Base-by-base conservation (phyloP, 2,113 vertebrate species). In the Muscicapa adusta region DNA sequence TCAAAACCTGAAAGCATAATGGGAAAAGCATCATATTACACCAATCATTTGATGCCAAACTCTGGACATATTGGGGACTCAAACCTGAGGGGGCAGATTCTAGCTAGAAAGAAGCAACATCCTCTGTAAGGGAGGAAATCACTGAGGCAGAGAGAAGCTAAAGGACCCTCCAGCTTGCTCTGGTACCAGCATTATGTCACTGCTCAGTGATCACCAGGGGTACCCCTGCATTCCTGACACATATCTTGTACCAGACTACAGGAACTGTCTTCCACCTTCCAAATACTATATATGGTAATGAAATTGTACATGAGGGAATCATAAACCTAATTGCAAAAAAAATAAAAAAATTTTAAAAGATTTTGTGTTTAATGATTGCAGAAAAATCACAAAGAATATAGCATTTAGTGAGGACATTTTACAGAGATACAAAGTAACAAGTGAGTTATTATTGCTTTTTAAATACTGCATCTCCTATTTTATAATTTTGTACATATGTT, bases 111-210 rank as follows among this genome's bases (percentile, higher is more conserved):
- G n/a, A 89, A 60, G 8, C 12, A 81, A 47, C 10, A 34, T 12
- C 42, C 22, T 61, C 71, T 50, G n/a, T 25, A 85, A 81, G 70
- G 10, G 8, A 76, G 15, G 18, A 88, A 75, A 15, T 57, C 13
- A 18, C 18, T 13, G 74, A 91, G 72, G 23, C 19, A 71, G 34
- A 73, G 42, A 60, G 29, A 73, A 83, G 14, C 0, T 0, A 82
- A 61, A 38, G 5, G 1, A 15, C 5, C 61, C 36, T 45, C 12
- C 20, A 65, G 10, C 24, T 73, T 68, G 4, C 0, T 0, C 14
- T 66, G 43, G 16, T 33, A 9, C 42, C 5, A 2, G 11, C 31
- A 12, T 6, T 26, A 24, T 10, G 15, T 42, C 23, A 14, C 18
- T 83, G 20, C n/a, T 34, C 18, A 33, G 42, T 34, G 9, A 56